These are phyloP conservation scores for Lamproptera curius DNA, from an alignment of 2,888 invertebrate species.

Conservation along the genomic window DNA sequence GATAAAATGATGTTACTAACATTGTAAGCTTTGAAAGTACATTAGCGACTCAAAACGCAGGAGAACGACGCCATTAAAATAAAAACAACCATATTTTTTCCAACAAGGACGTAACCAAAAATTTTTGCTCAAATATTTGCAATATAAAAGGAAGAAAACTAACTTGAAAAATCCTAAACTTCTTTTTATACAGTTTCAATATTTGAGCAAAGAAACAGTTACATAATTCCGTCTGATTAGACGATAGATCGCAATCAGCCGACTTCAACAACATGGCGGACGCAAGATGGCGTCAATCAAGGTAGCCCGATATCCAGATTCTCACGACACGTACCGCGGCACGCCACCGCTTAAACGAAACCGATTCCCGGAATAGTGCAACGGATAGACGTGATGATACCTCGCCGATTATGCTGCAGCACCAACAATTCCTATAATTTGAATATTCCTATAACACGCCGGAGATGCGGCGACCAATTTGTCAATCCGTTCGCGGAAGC, in stretches of 20 bases:
- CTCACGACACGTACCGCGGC: constrained; percentile 41
- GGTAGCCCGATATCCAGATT: constrained; percentile 49
- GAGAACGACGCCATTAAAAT: too few species aligned
- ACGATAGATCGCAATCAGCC: constrained; percentile 1
- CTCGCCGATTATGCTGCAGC: constrained; percentile 33
- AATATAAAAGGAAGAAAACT: neutral
- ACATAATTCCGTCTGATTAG: too few species aligned
- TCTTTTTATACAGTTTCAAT: too few species aligned
- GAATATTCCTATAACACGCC: constrained; percentile 3
- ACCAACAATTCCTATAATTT: constrained; percentile 18
- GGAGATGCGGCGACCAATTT: neutral
- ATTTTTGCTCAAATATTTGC: neutral
- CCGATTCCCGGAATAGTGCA: constrained; percentile 54
- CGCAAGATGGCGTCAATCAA: constrained; percentile 42
- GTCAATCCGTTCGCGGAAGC: constrained; percentile 1
- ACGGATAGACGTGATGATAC: constrained; percentile 54
- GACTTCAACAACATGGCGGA: constrained; percentile 25
- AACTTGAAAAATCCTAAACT: too few species aligned
- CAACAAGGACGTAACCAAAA: too few species aligned
- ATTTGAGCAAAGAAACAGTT: too few species aligned
- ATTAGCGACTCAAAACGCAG: too few species aligned
- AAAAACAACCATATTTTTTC: too few species aligned
- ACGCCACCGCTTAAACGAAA: constrained; percentile 37
- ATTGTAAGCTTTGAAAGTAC: too few species aligned
- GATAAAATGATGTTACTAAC: too few species aligned